Evolutionary conservation across 2,113 vertebrate genomes (phyloP), one percentile per base, ranked within the genome.

Genomic region (Tragulus kanchil): DNA sequence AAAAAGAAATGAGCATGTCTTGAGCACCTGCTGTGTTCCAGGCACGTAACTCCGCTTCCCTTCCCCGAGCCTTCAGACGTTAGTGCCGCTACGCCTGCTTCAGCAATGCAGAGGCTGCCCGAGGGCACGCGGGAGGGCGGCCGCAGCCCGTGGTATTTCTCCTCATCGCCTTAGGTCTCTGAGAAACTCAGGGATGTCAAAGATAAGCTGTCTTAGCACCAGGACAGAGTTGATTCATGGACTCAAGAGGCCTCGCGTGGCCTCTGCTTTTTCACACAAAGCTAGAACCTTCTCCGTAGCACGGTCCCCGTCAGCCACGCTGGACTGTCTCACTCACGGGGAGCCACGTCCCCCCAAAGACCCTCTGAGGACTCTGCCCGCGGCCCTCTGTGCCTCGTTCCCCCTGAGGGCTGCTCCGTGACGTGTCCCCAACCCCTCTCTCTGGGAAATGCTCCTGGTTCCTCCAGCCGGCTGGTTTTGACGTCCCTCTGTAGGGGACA

Each of bases 181-280:
- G 61, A 94, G 61, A 65, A 86, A 95, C 50, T 84, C 19, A 8
- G 28, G 56, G 25, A 69, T 95, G 62, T 73, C 48, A 16, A 61
- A 71, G 54, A 54, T 31, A 85, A 89, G 36, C 6, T 69, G 0
- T 58, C 95, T 90, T 52, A 64, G 89, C 81, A 61, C 3, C n/a
- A n/a, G 5, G 65, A 81, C 16, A 54, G 52, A 82, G 69, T 6
- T 78, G 13, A 56, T 3, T 85, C n/a, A 19, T 1, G 52, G 59
- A 56, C 13, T 84, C 56, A 56, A 17, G 92, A n/a, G 12, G 17
- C 25, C 3, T 54, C 42, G 3, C 16, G 15, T 36, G 26, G 11
- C 56, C 25, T 26, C 77, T 83, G 71, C 52, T 8, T 78, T 91
- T 56, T 89, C 61, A 16, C 1, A 3, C 11, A 28, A 52, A 45